Evolutionary conservation across 2,113 vertebrate genomes (phyloP).

Genomic region (Malurus melanocephalus): DNA sequence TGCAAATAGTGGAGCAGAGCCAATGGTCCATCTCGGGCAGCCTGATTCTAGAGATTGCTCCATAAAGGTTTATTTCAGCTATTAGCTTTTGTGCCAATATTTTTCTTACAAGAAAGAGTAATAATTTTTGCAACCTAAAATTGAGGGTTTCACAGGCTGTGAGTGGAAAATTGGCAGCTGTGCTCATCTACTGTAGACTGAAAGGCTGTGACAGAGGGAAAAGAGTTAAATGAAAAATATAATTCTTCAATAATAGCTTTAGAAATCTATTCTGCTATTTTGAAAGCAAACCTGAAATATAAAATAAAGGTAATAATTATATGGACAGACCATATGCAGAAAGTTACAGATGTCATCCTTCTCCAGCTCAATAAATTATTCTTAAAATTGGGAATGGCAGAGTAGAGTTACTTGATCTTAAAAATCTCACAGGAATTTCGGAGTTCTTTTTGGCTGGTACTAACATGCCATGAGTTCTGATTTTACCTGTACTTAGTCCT

Average conservation of each 20-base stretch:
- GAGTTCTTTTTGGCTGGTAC: not conserved
- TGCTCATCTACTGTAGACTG: not conserved
- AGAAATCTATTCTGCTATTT: not conserved
- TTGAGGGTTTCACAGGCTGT: conserved; percentile 26
- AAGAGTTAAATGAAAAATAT: not conserved
- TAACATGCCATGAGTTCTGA: not conserved
- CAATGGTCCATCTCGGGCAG: not conserved
- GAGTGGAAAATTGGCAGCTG: conserved; percentile 8
- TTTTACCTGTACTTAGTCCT: not conserved
- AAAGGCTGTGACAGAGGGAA: not conserved
- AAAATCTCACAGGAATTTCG: not conserved
- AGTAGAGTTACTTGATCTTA: not conserved
- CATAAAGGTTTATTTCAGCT: conserved; percentile 25
- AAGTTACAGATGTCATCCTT: not conserved
- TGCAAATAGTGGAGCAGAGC: conserved; percentile 7
- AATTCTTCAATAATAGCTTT: not conserved
- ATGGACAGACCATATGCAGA: not conserved
- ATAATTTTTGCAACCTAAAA: conserved; percentile 22
- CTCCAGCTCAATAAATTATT: not conserved
- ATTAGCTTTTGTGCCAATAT: conserved; percentile 15
- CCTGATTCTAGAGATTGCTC: not conserved
- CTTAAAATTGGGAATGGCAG: not conserved
- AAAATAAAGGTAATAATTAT: not conserved
- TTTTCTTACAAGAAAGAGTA: conserved; percentile 36
- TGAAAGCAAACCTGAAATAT: not conserved